These are phyloP conservation scores for Athene noctua DNA, from an alignment of 2,113 vertebrate genomes.

Conservation along the genomic window DNA sequence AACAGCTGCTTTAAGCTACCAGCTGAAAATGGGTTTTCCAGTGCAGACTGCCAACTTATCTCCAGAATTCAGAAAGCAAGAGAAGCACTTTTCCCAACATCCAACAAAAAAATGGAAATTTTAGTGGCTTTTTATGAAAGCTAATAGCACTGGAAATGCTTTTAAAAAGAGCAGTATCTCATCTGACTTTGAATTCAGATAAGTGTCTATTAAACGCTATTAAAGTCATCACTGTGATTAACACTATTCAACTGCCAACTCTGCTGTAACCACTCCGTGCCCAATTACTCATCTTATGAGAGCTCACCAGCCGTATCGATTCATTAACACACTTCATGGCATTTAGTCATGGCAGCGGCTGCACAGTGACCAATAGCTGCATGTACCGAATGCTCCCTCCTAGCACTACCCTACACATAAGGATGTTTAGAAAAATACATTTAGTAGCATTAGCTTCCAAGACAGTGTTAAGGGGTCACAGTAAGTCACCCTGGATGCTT, in stretches of 20 bases:
- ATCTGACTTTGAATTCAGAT: slow-evolving; percentile 17
- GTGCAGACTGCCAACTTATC: not conserved
- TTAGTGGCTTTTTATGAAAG: slow-evolving; percentile 3
- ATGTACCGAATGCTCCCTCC: not conserved
- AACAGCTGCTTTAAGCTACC: not conserved
- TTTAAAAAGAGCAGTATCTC: not conserved
- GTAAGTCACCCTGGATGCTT: not conserved
- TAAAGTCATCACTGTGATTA: slow-evolving; percentile 60
- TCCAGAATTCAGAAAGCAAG: not conserved
- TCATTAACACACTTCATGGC: not conserved
- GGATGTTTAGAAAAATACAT: not conserved
- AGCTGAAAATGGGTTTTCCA: not conserved
- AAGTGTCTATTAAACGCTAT: slow-evolving; percentile 55
- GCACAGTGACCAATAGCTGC: not conserved
- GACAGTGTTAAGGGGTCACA: not conserved
- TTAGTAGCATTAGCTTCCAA: not conserved
- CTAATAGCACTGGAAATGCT: slow-evolving; percentile 33
- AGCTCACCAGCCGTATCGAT: not conserved
- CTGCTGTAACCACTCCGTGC: not conserved
- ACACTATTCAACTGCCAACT: slow-evolving; percentile 39
- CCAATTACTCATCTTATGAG: slow-evolving; percentile 32
- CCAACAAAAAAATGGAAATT: not conserved
- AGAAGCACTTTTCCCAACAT: not conserved
- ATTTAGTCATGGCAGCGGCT: not conserved
- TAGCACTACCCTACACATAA: not conserved